Evolutionary conservation across 2,888 invertebrate species (phyloP).

Genomic region (Coleophora flavipennella): DNA sequence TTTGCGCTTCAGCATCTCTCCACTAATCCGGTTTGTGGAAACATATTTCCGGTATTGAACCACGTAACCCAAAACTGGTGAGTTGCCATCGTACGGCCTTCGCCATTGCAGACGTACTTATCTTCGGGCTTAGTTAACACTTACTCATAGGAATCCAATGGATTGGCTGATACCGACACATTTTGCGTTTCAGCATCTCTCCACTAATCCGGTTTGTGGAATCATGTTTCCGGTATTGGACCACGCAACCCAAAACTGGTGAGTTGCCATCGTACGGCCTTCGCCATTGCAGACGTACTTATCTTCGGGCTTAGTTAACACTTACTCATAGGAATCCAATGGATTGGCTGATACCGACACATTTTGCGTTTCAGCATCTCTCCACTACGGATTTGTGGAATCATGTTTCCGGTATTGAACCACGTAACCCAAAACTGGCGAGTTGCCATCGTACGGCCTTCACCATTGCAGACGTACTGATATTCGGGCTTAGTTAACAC

Average conservation of each 20-base stretch:
- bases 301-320: too few species aligned
- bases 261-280: slow-evolving; percentile 86
- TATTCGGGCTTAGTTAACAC: too few species aligned
- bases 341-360: slow-evolving; percentile 59
- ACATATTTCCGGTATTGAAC: slow-evolving; percentile 79
- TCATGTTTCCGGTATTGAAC: slow-evolving; percentile 79
- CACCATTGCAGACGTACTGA: slow-evolving; percentile 78
- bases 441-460: slow-evolving; percentile 84
- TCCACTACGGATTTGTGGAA: slow-evolving; percentile 67
- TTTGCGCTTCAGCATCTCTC: slow-evolving; percentile 72
- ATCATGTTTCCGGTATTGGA: slow-evolving; percentile 79
- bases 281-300: slow-evolving; percentile 77
- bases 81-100: slow-evolving; percentile 84
- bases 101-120: slow-evolving; percentile 76
- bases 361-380: slow-evolving; percentile 71
- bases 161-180: slow-evolving; percentile 59
- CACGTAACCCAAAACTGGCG: slow-evolving; percentile 83
- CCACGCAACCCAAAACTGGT: slow-evolving; percentile 82
- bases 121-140: slow-evolving; percentile 14
- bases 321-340: slow-evolving; percentile 52
- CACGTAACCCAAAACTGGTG: slow-evolving; percentile 83
- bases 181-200: slow-evolving; percentile 72
- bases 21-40: slow-evolving; percentile 67
- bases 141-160: slow-evolving; percentile 50
- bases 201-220: slow-evolving; percentile 68